These are phyloP conservation scores for Caenorhabditis briggsae DNA, from an alignment of 1,140 invertebrate genomes.

Conservation along the genomic window DNA sequence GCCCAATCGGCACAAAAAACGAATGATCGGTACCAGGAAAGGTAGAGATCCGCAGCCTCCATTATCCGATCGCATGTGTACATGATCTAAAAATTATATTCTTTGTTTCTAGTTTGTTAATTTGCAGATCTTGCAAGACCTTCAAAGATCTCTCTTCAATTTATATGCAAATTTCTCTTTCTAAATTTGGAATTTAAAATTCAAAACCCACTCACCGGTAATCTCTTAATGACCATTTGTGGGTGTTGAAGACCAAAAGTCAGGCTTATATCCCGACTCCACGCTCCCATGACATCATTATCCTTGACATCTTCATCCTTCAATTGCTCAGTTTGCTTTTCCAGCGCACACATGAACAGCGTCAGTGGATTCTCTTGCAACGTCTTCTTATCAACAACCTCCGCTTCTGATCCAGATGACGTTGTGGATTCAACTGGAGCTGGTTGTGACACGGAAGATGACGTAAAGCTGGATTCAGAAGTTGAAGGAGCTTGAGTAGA, in stretches of 20 bases:
- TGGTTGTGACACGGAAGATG: background rate
- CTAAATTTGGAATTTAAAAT: background rate
- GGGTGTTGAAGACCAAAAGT: conserved; percentile 65
- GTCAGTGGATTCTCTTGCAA: conserved; percentile 53
- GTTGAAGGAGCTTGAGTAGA: background rate
- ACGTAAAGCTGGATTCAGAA: background rate
- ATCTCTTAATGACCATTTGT: conserved; percentile 63
- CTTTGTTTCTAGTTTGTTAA: background rate
- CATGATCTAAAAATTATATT: conserved; percentile 52
- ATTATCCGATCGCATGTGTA: conserved; percentile 64
- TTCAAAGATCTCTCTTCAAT: background rate
- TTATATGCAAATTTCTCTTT: conserved; percentile 1
- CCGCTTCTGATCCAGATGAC: conserved; percentile 32
- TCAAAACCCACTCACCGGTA: conserved; percentile 57
- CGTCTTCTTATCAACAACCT: conserved; percentile 8
- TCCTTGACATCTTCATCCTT: conserved; percentile 62
- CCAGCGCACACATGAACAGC: conserved; percentile 51
- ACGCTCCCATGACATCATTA: conserved; percentile 60
- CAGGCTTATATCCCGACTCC: conserved; percentile 63
- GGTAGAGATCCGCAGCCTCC: conserved; percentile 64
- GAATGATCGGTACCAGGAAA: conserved; percentile 62
- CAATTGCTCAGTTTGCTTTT: conserved; percentile 59
- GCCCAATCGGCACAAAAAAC: conserved; percentile 66
- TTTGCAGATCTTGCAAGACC: background rate
- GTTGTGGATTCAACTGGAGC: conserved; percentile 42